These are phyloP conservation scores for Rhinogobius similis DNA, from an alignment of 2,113 vertebrate genomes.

Conservation along the genomic window DNA sequence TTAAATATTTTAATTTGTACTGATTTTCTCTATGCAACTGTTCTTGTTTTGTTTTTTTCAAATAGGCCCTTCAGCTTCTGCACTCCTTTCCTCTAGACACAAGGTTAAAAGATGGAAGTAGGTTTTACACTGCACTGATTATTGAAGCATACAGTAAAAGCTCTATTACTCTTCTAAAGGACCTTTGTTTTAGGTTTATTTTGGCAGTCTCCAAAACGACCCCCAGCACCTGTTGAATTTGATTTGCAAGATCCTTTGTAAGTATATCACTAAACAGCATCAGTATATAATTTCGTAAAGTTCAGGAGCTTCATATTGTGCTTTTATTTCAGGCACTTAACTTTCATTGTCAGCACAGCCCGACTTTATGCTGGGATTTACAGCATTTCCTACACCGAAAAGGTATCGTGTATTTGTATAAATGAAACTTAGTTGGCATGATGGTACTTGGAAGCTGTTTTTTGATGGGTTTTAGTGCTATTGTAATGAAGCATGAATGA, in stretches of 20 bases:
- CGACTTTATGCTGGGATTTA: conserved; percentile 88
- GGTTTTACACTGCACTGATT: conserved; percentile 63
- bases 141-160: neutral
- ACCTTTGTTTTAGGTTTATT: conserved; percentile 85
- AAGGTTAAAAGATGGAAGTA: conserved; percentile 96
- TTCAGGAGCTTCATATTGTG: neutral
- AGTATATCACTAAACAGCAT: conserved; percentile 70
- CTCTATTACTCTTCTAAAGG: neutral
- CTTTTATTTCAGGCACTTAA: conserved; percentile 82
- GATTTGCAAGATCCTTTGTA: conserved; percentile 90
- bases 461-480: too few relatives aligned
- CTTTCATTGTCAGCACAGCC: conserved; percentile 89
- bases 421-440: neutral
- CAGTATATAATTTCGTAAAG: neutral
- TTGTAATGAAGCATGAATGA: too few relatives aligned
- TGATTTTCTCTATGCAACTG: neutral
- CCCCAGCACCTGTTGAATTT: conserved; percentile 91
- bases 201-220: conserved; percentile 98
- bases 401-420: conserved; percentile 73
- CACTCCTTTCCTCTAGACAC: conserved; percentile 96
- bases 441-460: too few relatives aligned
- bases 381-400: conserved; percentile 86
- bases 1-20: neutral
- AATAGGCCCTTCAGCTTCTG: conserved; percentile 91
- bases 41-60: conserved; percentile 20